Evolutionary conservation across 92 coral and sea anemone species (phyloP).

Genomic region (Siderastrea siderea): DNA sequence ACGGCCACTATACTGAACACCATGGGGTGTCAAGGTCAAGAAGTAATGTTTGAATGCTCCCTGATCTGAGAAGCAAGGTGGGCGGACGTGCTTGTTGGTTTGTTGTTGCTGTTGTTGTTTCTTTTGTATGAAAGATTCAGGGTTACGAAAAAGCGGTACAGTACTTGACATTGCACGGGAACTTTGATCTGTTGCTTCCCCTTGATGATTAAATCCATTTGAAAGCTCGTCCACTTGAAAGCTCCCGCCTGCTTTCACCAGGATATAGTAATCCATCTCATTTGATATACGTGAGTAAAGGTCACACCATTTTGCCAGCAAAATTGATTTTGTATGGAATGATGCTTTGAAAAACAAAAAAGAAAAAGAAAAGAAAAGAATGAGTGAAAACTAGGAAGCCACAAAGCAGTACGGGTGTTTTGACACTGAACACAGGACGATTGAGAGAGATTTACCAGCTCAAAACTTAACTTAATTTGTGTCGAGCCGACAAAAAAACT

Average conservation of each 20-base stretch:
- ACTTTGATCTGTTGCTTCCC: not conserved
- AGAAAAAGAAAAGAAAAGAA: not conserved
- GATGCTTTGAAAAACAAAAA: not conserved
- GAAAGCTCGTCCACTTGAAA: conserved; percentile 25
- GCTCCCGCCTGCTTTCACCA: conserved; percentile 42
- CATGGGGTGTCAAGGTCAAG: too few relatives aligned
- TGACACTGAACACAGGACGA: not conserved
- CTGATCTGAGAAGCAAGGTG: too few relatives aligned
- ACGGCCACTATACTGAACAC: too few relatives aligned
- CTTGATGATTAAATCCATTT: conserved; percentile 11
- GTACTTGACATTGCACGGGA: not conserved
- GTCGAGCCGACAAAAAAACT: not conserved
- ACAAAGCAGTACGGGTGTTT: not conserved
- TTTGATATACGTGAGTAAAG: conserved; percentile 7
- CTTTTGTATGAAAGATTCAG: too few relatives aligned
- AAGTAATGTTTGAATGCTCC: too few relatives aligned
- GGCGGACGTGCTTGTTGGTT: too few relatives aligned
- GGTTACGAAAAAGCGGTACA: too few relatives aligned
- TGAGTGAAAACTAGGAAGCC: not conserved
- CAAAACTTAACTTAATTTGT: not conserved
- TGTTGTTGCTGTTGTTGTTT: too few relatives aligned
- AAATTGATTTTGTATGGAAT: not conserved
- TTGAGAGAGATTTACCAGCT: not conserved
- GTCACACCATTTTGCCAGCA: not conserved
- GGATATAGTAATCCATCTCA: conserved; percentile 13